Evolutionary conservation across 2,797 vertebrate genomes (phyloP).

Genomic region (Gobionotothen gibberifrons): DNA sequence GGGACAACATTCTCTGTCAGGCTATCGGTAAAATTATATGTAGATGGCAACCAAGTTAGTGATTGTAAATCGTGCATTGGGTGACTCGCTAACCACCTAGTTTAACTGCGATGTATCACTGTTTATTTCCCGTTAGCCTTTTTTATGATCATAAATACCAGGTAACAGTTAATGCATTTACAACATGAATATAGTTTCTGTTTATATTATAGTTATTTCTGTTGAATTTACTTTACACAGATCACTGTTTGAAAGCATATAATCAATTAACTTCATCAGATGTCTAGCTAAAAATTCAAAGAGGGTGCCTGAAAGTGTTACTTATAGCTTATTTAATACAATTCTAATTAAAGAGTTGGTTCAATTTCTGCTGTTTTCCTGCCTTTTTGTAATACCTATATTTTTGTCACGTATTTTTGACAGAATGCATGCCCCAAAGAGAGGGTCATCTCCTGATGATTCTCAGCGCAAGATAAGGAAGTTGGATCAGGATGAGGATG

Average conservation of each 20-base stretch:
- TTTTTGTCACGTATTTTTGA: slow-evolving; percentile 35
- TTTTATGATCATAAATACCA: slow-evolving; percentile 37
- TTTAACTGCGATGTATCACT: slow-evolving; percentile 44
- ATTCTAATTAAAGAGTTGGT: neutral
- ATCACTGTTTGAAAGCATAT: neutral
- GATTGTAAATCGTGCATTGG: slow-evolving; percentile 25
- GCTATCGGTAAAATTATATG: neutral
- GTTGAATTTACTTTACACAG: neutral
- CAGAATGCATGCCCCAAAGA: slow-evolving; percentile 86
- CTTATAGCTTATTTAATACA: neutral
- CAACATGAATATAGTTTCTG: neutral
- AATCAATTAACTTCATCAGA: neutral
- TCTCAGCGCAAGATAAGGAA: slow-evolving; percentile 78
- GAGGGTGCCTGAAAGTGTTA: neutral
- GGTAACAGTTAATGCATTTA: neutral
- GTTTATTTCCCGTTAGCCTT: slow-evolving; percentile 70
- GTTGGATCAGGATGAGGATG: slow-evolving; percentile 75
- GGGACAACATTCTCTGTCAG: neutral
- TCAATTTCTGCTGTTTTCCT: neutral
- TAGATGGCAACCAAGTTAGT: neutral
- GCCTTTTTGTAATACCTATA: neutral
- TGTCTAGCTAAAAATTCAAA: neutral
- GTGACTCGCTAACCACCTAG: slow-evolving; percentile 46
- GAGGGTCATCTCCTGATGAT: slow-evolving; percentile 76
- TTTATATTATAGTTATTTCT: neutral